Percentiles rank a stretch among this genome's conserved stretches.
These are phyloP conservation scores for Chloebia gouldiae DNA, from an alignment of 2,113 vertebrate species.

Conservation along the genomic window DNA sequence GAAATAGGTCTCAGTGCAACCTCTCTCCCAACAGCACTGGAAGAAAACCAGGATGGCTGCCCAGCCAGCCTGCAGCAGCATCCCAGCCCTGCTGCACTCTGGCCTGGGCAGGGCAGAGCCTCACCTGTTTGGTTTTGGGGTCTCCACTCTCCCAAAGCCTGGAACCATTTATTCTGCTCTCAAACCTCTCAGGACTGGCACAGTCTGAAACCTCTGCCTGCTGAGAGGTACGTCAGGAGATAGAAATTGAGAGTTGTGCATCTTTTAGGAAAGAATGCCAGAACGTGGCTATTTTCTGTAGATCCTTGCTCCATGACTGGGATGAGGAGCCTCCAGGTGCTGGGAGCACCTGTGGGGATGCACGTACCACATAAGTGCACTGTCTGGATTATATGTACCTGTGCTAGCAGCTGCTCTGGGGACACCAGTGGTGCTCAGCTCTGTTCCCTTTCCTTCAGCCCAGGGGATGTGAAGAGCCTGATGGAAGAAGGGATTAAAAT, in stretches of 20 bases:
- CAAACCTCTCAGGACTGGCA: neutral
- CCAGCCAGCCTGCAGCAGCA: neutral
- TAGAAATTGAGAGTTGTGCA: rapidly evolving
- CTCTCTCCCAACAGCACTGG: conserved; percentile 40
- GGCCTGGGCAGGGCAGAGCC: neutral
- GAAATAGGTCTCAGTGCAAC: conserved; percentile 45
- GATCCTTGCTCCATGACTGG: neutral
- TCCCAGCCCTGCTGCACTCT: neutral
- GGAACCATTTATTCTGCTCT: neutral
- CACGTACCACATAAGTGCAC: rapidly evolving
- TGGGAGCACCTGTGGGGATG: neutral
- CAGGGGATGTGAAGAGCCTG: neutral
- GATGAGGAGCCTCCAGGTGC: neutral
- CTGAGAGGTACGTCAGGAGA: neutral
- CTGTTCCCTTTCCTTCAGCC: neutral
- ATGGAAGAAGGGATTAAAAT: neutral
- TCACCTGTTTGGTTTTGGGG: neutral
- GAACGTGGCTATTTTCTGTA: neutral
- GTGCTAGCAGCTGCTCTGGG: neutral
- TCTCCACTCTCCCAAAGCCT: neutral
- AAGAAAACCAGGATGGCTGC: neutral
- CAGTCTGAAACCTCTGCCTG: neutral
- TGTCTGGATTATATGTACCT: neutral
- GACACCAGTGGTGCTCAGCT: neutral
- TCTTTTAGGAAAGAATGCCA: neutral